These are phyloP conservation scores for Lithophane leautieri DNA, from an alignment of 2,888 invertebrate species.

Conservation along the genomic window DNA sequence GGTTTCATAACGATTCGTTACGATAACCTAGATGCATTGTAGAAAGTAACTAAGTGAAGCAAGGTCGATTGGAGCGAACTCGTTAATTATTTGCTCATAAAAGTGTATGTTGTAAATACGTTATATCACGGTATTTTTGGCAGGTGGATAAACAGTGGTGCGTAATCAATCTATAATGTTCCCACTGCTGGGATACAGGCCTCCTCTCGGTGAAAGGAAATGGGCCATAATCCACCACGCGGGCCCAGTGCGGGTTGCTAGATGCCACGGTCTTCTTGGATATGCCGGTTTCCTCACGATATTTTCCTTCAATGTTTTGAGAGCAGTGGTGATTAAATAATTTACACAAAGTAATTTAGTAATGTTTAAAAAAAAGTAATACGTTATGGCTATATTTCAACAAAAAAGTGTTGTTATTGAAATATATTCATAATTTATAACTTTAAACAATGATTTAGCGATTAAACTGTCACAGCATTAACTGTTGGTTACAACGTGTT, in stretches of 20 bases:
- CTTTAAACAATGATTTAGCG: neutral
- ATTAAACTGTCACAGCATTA: neutral
- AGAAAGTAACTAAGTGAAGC: constrained; percentile 68
- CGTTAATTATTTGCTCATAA: constrained; percentile 56
- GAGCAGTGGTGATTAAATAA: too few relatives aligned
- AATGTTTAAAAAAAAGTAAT: neutral
- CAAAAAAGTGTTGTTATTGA: neutral
- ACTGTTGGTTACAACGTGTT: too few relatives aligned
- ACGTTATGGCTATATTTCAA: neutral
- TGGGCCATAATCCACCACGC: too few relatives aligned
- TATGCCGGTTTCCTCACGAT: too few relatives aligned
- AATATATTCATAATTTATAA: neutral
- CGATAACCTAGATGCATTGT: constrained; percentile 74
- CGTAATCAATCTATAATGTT: too few relatives aligned
- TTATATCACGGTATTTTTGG: constrained; percentile 4
- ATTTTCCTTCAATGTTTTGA: too few relatives aligned
- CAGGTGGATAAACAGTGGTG: neutral
- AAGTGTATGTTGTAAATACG: constrained; percentile 16
- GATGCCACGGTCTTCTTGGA: too few relatives aligned
- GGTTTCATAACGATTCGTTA: constrained; percentile 66
- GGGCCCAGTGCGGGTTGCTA: too few relatives aligned
- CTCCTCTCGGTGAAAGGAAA: too few relatives aligned
- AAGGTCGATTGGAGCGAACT: constrained; percentile 66
- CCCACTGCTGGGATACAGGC: too few relatives aligned
- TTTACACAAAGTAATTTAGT: too few relatives aligned